A percentile compares a stretch with the other conserved stretches of the same genome.
Evolutionary conservation across 2,888 invertebrate genomes (phyloP).

Genomic region (Dromius quadrimaculatus): DNA sequence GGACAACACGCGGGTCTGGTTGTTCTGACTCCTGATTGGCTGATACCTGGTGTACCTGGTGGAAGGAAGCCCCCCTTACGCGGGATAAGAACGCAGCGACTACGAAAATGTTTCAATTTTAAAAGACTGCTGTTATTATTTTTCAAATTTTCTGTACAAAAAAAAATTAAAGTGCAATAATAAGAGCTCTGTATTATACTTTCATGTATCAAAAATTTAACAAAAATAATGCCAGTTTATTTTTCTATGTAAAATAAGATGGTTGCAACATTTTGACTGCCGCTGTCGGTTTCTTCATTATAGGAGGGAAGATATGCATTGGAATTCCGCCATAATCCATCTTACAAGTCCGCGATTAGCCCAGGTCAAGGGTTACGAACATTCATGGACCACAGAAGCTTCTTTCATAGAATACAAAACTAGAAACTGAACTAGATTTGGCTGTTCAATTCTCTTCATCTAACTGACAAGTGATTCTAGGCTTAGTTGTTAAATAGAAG

Average conservation of each 20-base stretch:
- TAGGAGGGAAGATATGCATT: no score
- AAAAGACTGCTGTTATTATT: no score
- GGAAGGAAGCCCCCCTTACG: not conserved
- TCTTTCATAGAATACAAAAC: not conserved
- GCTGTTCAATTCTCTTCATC: not conserved
- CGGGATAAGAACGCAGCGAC: not conserved
- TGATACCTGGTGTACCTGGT: conserved; percentile 36
- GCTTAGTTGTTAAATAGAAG: conserved; percentile 13
- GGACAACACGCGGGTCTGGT: conserved; percentile 35
- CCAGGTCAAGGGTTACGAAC: conserved; percentile 50
- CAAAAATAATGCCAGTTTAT: not conserved
- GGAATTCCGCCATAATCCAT: conserved; percentile 47
- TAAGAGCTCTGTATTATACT: no score
- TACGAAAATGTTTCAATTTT: no score
- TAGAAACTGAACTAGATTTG: conserved; percentile 8
- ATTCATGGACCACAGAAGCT: not conserved
- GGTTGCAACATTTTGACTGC: not conserved
- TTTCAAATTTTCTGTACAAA: no score
- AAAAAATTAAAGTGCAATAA: no score
- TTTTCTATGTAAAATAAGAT: not conserved
- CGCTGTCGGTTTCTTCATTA: not conserved
- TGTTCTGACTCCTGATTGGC: conserved; percentile 17
- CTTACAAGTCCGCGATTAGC: conserved; percentile 49
- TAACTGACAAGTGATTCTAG: not conserved
- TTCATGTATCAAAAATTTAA: not conserved